These are phyloP conservation scores for Sinosuthora webbiana DNA, from an alignment of 2,113 vertebrate species.

Conservation along the genomic window DNA sequence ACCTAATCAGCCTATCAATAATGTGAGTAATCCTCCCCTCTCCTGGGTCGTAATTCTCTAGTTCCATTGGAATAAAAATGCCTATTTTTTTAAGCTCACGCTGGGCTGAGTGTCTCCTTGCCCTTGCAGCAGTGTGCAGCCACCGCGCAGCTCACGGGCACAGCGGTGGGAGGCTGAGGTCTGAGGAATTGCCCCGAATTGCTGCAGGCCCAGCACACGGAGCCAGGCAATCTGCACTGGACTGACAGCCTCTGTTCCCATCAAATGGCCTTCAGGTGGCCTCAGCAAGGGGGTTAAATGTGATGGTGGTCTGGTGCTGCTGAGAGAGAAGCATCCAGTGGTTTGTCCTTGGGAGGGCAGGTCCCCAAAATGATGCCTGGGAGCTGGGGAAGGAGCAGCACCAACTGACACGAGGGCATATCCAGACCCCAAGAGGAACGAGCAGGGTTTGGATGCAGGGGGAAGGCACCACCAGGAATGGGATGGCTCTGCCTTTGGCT, in stretches of 20 bases:
- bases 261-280: rapidly evolving
- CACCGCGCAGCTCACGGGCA: rapidly evolving
- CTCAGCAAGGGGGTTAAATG: neutral
- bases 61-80: conserved; percentile 66
- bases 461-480: rapidly evolving
- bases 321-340: neutral
- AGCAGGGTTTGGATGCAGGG: neutral
- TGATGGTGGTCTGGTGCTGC: neutral
- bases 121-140: neutral
- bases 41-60: conserved; percentile 39
- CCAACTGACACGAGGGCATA: neutral
- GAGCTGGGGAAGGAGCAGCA: neutral
- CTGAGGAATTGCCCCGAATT: neutral
- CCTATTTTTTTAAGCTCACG: conserved; percentile 55
- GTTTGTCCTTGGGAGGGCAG: neutral
- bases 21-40: conserved; percentile 49
- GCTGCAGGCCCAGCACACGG: neutral
- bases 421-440: rapidly evolving
- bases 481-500: neutral
- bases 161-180: neutral
- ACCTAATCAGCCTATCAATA: conserved; percentile 47
- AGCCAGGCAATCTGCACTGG: neutral
- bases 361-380: neutral
- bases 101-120: conserved; percentile 29
- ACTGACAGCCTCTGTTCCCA: neutral